Evolutionary conservation across 2,888 invertebrate genomes (phyloP).

Genomic region (Acleris cristana): DNA sequence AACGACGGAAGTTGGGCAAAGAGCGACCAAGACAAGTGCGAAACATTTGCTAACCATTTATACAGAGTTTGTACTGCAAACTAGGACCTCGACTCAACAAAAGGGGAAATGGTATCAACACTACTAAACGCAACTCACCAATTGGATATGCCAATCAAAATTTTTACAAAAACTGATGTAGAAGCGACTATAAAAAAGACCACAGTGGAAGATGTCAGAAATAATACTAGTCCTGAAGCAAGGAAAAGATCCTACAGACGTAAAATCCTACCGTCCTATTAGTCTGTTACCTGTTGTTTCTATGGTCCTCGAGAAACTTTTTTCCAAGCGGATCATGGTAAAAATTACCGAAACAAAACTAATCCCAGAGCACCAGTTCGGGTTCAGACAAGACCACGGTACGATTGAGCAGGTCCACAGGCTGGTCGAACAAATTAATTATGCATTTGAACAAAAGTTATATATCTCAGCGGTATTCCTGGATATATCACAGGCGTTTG

Average conservation of each 20-base stretch:
- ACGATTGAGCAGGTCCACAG: slow-evolving; percentile 23
- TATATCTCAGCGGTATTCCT: slow-evolving; percentile 38
- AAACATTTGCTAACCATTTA: neutral
- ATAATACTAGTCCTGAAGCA: too few relatives aligned
- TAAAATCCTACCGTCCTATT: too few relatives aligned
- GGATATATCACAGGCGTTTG: slow-evolving; percentile 36
- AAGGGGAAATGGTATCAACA: too few relatives aligned
- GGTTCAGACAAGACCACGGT: slow-evolving; percentile 26
- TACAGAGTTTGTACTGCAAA: slow-evolving; percentile 6
- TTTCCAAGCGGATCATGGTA: slow-evolving; percentile 3
- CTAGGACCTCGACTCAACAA: too few relatives aligned
- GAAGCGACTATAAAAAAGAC: neutral
- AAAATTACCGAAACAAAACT: neutral
- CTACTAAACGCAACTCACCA: too few relatives aligned
- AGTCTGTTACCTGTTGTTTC: slow-evolving; percentile 15
- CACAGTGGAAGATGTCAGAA: too few relatives aligned
- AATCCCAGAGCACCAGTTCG: slow-evolving; percentile 27
- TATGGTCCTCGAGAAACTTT: slow-evolving; percentile 29
- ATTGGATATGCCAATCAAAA: too few relatives aligned
- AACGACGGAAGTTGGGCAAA: slow-evolving; percentile 8
- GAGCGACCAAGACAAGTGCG: slow-evolving; percentile 10
- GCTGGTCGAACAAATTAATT: neutral
- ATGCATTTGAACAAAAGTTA: slow-evolving; percentile 4
- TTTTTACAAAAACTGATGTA: neutral
- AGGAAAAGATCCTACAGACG: too few relatives aligned